phyloP scores from a whole-genome alignment of 1,140 invertebrate species.

The Ceratina japonica region DNA sequence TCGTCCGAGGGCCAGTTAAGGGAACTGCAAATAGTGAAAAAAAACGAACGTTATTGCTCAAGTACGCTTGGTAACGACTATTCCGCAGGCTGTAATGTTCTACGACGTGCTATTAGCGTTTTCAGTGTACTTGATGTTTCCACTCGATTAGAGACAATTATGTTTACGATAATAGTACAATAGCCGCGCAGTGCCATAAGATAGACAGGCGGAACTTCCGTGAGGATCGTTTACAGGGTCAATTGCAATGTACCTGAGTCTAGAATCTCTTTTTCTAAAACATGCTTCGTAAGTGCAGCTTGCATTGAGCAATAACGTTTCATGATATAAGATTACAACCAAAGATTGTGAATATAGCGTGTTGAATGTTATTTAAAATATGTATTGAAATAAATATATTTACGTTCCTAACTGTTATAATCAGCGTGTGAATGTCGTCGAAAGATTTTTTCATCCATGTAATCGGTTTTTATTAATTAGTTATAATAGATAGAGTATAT shows the following conservation, averaged over 20 bases:
- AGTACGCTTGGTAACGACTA: not conserved
- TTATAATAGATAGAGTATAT: too few species aligned
- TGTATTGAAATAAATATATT: not conserved
- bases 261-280: not conserved
- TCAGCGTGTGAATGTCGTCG: not conserved
- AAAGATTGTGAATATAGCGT: conserved; percentile 38
- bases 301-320: not conserved
- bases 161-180: not conserved
- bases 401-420: not conserved
- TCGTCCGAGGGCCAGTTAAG: too few species aligned
- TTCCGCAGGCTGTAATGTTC: not conserved
- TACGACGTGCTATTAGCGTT: too few species aligned
- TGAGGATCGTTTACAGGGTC: not conserved
- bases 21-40: too few species aligned
- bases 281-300: not conserved
- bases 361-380: conserved; percentile 17
- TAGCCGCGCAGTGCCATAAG: not conserved
- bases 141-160: not conserved
- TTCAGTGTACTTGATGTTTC: too few species aligned
- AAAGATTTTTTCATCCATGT: too few species aligned
- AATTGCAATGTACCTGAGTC: not conserved
- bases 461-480: too few species aligned
- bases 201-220: not conserved
- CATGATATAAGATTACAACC: conserved; percentile 4
- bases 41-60: not conserved